A percentile compares a stretch with the other conserved stretches of the same genome.
These are phyloP conservation scores for Gopherus flavomarginatus DNA, from an alignment of 2,113 vertebrate species.

Conservation along the genomic window DNA sequence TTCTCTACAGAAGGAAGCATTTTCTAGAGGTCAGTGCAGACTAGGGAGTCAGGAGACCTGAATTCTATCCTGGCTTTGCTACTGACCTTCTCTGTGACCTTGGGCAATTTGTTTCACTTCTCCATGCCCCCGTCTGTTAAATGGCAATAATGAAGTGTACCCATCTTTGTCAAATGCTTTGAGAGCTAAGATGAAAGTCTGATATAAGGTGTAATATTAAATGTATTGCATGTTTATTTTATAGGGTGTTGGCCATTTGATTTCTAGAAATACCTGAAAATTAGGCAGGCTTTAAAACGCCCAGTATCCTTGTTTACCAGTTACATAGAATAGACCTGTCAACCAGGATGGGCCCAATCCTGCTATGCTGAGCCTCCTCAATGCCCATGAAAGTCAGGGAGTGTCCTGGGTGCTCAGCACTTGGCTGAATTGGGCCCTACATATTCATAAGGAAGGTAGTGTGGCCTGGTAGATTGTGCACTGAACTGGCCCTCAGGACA, in stretches of 20 bases:
- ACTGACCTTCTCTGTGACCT: not conserved
- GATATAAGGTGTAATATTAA: not conserved
- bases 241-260: not conserved
- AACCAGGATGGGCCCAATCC: not conserved
- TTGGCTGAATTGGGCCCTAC: not conserved
- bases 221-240: not conserved
- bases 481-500: too few relatives aligned
- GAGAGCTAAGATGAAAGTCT: not conserved
- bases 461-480: too few relatives aligned
- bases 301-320: not conserved
- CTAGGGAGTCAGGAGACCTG: not conserved
- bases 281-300: not conserved
- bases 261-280: not conserved
- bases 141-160: too few relatives aligned
- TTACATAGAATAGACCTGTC: not conserved
- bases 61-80: not conserved
- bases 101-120: not conserved
- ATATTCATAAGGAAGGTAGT: not conserved
- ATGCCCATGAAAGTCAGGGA: not conserved
- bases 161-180: not conserved
- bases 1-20: not conserved
- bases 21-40: not conserved
- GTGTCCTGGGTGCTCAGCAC: not conserved
- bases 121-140: not conserved
- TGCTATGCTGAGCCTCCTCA: not conserved